These are phyloP conservation scores for Sarcophaga carnaria DNA, from an alignment of 2,888 invertebrate species.

Conservation along the genomic window DNA sequence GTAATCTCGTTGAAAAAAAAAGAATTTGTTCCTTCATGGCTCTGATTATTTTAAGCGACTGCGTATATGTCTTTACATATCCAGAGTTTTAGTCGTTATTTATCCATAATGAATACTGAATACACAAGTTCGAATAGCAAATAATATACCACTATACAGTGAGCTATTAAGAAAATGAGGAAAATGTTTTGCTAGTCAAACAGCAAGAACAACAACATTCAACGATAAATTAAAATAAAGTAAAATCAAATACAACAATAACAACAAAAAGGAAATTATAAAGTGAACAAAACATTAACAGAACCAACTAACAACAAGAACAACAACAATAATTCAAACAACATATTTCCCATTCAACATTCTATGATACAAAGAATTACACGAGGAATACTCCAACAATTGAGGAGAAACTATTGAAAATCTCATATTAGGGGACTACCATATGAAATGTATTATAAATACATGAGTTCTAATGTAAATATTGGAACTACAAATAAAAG, in stretches of 20 bases:
- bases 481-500: too few species aligned
- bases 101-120: constrained; percentile 46
- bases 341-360: constrained; percentile 55
- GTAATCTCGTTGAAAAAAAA: background rate
- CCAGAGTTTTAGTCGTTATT: constrained; percentile 43
- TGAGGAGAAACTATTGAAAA: background rate
- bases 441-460: too few species aligned
- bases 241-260: constrained; percentile 58
- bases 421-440: too few species aligned
- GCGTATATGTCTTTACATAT: constrained; percentile 18
- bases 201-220: constrained; percentile 51
- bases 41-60: background rate
- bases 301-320: background rate
- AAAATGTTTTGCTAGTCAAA: constrained; percentile 63
- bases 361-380: background rate
- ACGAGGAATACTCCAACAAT: background rate
- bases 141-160: constrained; percentile 22
- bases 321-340: constrained; percentile 38
- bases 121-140: constrained; percentile 45
- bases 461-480: too few species aligned
- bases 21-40: background rate
- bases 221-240: constrained; percentile 64
- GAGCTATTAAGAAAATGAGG: constrained; percentile 65
- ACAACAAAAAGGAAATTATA: constrained; percentile 33
- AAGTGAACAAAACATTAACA: constrained; percentile 11